Evolutionary conservation across 2,797 vertebrate species (phyloP), one percentile per base, ranked within the genome.

Genomic region (Aulostomus chinensis): DNA sequence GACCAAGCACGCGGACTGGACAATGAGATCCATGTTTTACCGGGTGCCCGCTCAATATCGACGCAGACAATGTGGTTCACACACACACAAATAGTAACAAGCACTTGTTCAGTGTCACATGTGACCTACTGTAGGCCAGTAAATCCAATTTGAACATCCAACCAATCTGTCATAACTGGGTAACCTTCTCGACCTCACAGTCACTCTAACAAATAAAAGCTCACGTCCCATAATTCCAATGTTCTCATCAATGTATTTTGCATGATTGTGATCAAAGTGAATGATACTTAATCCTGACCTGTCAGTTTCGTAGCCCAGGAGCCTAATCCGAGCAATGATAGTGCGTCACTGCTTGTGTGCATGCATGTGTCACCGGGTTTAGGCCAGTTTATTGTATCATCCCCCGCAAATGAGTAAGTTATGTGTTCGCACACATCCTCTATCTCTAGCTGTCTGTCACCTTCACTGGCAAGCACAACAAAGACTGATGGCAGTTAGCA

Each of bases 1-100:
- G 15, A 42, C 37, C 3, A 4, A 51, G 58, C 88, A 88, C 86
- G 72, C 4, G 85, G 84, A 77, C 48, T 0, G 28, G 13, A 58
- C 57, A 55, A 20, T 35, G 52, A 71, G 54, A 76, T 69, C 73
- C 46, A 68, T 61, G 58, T 65, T 79, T 64, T 47, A 40, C 48
- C 54, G 21, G 5, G 17, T 53, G 72, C 28, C 41, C 30, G 46
- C 56, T 87, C 75, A 67, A 81, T 89, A 83, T 52, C 42, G 76
- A 86, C 76, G 68, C 55, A 54, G 60, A 81, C 61, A 58, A 70
- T 63, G 40, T 29, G 41, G 26, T 14, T 16, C 38, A 63, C 16
- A 22, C 40, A 66, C 12, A 42, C 38, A 51, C 29, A 52, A 42
- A 40, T 28, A 42, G 21, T 21, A 14, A 29, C 40, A 68, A 50